Conservation (phyloP, 2,797 vertebrate species). For the Anguilla pacifica region DNA sequence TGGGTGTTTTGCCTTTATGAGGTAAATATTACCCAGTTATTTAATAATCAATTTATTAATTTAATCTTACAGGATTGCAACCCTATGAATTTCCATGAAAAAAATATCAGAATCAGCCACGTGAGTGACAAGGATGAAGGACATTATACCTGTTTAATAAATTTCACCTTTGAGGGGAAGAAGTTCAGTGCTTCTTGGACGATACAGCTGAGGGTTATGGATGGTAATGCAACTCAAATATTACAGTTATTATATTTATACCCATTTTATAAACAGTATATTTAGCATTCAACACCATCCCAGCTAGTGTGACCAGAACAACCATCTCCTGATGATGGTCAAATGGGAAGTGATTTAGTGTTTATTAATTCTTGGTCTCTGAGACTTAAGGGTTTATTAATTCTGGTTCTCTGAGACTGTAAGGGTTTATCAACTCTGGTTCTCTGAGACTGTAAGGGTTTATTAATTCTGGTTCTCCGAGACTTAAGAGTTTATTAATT, state of each 20-base stretch:
- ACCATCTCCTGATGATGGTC: neutral
- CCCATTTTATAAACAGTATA: neutral
- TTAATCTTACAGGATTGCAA: neutral
- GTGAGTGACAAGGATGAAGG: slow-evolving; percentile 19
- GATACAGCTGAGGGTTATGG: slow-evolving; percentile 1
- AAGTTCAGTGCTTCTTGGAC: slow-evolving; percentile 37
- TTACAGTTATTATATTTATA: neutral
- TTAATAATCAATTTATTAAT: neutral
- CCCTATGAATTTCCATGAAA: neutral
- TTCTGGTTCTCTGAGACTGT: too few relatives aligned
- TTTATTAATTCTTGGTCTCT: neutral
- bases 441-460: too few relatives aligned
- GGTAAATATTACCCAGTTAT: neutral
- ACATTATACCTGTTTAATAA: slow-evolving; percentile 47
- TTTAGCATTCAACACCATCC: neutral
- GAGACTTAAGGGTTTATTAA: neutral
- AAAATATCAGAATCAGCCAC: neutral
- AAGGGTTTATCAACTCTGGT: too few relatives aligned
- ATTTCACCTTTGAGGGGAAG: slow-evolving; percentile 40
- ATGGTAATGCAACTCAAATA: slow-evolving; percentile 25
- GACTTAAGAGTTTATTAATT: too few relatives aligned
- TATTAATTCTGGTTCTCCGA: too few relatives aligned
- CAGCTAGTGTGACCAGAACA: neutral
- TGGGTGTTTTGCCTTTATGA: neutral
- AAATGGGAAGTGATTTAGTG: neutral